Evolutionary conservation across 2,888 invertebrate species (phyloP), one percentile per base, ranked within the genome.

Genomic region (Adela reaumurella): DNA sequence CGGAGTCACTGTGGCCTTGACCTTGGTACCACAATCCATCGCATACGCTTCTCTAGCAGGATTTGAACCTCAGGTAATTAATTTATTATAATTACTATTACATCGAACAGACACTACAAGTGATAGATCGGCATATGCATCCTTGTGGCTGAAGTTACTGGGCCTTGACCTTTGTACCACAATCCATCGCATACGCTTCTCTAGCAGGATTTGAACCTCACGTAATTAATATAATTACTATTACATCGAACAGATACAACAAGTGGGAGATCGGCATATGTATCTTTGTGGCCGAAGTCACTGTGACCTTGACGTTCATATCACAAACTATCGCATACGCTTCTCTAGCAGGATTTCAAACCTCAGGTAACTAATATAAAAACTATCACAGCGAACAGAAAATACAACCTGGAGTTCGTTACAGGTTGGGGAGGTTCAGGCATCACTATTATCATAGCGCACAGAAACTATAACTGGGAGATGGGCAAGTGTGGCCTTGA

Each of bases 291-390:
- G 90, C 90, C 11, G 90, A 90, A 10, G 68, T 90, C 53, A 90
- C 91, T 0, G 86, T n/a, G 3, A 90, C 89, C 0, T 76, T 91
- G 45, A 90, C 90, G 1, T 81, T 90, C 48, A 86, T 91, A 56
- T 90, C 90, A 1, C 90, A 90, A 67, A 86, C 87, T 16, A 84
- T 91, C 56, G 91, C 90, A 1, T 89, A 90, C 61, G 88, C 90
- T 4, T 83, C 84, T 17, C 72, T 90, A 28, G 90, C 90, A 8
- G 8, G 24, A 24, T 24, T 24, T 24, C n/a, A 8, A 4, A 24
- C 24, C 24, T 24, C 24, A 89, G 82, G 89, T 89, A 71, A 65
- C 56, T n/a, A n/a, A n/a, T n/a, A n/a, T n/a, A 64, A 48, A 17
- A 19, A 49, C n/a, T n/a, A n/a, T n/a, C n/a, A n/a, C n/a, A n/a